These are phyloP conservation scores for Peromyscus polionotus DNA, from an alignment of 2,113 vertebrate genomes.

Conservation along the genomic window DNA sequence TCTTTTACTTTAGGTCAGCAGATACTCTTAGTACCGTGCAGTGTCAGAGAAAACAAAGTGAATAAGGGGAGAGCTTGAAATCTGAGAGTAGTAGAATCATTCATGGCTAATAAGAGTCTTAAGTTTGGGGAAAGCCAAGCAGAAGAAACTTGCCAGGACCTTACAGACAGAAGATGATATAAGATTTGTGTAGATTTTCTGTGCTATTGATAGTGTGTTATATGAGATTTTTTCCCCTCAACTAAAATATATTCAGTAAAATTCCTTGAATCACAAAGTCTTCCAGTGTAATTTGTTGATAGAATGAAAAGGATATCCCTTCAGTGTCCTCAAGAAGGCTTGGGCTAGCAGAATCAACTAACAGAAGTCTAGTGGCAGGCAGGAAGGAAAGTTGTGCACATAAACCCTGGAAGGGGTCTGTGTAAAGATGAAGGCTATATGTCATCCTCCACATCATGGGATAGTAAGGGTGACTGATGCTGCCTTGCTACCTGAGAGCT, in stretches of 20 bases:
- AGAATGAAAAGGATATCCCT: neutral
- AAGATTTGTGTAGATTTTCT: neutral
- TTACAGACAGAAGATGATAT: neutral
- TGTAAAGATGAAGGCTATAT: neutral
- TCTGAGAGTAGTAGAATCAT: neutral
- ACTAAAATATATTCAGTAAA: neutral
- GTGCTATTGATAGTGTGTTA: no score
- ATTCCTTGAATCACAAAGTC: neutral
- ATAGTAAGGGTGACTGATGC: neutral
- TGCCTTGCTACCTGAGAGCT: neutral
- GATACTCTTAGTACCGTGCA: neutral
- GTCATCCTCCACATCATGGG: neutral
- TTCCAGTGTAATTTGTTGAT: neutral
- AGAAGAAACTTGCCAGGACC: rapidly evolving
- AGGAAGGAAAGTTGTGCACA: neutral
- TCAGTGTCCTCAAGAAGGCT: neutral
- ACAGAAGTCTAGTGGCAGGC: neutral
- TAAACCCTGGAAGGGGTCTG: no score
- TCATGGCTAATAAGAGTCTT: no score
- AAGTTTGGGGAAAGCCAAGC: neutral
- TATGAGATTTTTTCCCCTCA: no score
- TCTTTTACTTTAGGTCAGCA: neutral
- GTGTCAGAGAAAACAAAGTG: neutral
- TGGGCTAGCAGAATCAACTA: neutral
- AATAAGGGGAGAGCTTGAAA: neutral